Percentiles rank a stretch among this genome's conserved stretches.
Conservation (phyloP, 2,113 vertebrate genomes). For the human (Homo sapiens) region DNA sequence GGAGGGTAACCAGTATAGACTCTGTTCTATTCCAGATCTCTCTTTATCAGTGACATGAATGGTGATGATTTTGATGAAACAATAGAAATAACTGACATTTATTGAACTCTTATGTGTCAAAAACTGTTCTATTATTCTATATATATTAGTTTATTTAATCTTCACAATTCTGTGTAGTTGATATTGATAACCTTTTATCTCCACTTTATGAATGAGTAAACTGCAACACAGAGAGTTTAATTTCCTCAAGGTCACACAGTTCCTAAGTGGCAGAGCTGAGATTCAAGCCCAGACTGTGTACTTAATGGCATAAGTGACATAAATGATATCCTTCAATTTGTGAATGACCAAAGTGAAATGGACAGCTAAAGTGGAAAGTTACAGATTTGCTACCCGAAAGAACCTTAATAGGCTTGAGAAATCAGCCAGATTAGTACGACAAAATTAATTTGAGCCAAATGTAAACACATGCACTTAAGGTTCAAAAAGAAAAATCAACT, state of each 20-base stretch:
- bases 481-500: neutral
- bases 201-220: neutral
- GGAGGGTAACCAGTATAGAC: neutral
- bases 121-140: neutral
- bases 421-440: neutral
- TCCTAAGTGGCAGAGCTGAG: neutral
- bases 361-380: conserved; percentile 6
- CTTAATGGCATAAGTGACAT: neutral
- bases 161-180: neutral
- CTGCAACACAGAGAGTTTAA: neutral
- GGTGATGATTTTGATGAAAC: neutral
- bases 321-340: neutral
- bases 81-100: neutral
- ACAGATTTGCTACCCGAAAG: neutral
- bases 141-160: neutral
- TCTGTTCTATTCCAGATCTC: neutral
- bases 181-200: neutral
- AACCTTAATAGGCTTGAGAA: conserved; percentile 4
- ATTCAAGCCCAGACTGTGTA: neutral
- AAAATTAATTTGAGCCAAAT: conserved; percentile 26
- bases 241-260: neutral
- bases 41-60: neutral
- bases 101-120: neutral
- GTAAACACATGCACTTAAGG: conserved; percentile 1
- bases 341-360: conserved; percentile 21